A percentile compares a stretch with the other conserved stretches of the same genome.
These are phyloP conservation scores for Microplitis manilae DNA, from an alignment of 2,888 invertebrate genomes.

Conservation along the genomic window DNA sequence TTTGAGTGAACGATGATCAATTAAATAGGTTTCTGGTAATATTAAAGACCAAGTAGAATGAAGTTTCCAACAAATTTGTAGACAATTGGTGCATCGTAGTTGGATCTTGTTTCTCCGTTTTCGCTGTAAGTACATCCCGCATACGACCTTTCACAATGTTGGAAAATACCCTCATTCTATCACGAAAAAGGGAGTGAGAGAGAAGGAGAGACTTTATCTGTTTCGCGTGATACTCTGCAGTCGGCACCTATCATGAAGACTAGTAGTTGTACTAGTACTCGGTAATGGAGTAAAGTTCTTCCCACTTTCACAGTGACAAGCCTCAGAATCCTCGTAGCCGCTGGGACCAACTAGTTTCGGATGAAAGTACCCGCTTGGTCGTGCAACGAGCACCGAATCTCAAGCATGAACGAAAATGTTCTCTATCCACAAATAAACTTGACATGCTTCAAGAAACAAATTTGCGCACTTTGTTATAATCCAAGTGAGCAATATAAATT, in stretches of 20 bases:
- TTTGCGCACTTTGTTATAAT: conserved; percentile 10
- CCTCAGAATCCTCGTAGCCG: conserved; percentile 37
- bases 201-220: conserved; percentile 24
- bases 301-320: conserved; percentile 44
- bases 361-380: conserved; percentile 29
- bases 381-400: conserved; percentile 29
- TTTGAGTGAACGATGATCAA: conserved; percentile 7
- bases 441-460: conserved; percentile 24
- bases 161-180: conserved; percentile 58
- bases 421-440: conserved; percentile 32
- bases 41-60: conserved; percentile 6
- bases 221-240: conserved; percentile 38
- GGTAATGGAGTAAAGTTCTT: conserved; percentile 54
- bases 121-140: conserved; percentile 49
- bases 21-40: neutral
- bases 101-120: conserved; percentile 51
- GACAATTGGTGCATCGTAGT: conserved; percentile 60
- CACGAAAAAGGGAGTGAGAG: conserved; percentile 36
- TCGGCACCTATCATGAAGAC: conserved; percentile 43
- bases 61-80: conserved; percentile 48
- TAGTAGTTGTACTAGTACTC: conserved; percentile 31
- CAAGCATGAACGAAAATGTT: conserved; percentile 36
- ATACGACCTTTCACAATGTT: conserved; percentile 56
- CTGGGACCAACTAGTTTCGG: conserved; percentile 42
- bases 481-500: neutral